phyloP scores from a whole-genome alignment of 2,113 vertebrate genomes.

The Mobula hypostoma region DNA sequence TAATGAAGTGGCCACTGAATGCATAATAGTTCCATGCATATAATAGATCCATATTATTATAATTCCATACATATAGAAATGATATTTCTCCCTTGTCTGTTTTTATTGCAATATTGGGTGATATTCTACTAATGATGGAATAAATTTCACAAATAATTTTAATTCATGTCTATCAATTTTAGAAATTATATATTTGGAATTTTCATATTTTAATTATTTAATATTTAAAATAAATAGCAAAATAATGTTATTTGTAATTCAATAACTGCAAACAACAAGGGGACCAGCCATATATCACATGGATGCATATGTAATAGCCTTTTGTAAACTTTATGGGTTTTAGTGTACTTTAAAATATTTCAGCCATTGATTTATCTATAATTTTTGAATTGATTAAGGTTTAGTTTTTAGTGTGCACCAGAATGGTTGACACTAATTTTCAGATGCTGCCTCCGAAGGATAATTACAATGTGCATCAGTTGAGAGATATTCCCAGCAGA shows the following conservation, averaged over 20 bases:
- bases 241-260: neutral
- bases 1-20: no score
- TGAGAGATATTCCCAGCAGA: neutral
- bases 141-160: neutral
- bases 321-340: neutral
- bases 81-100: no score
- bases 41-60: no score
- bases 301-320: neutral
- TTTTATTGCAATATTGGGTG: no score
- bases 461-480: neutral
- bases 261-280: neutral
- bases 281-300: neutral
- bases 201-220: neutral
- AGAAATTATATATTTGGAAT: neutral
- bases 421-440: neutral
- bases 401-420: neutral
- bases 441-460: neutral
- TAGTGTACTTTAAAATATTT: neutral
- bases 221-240: neutral
- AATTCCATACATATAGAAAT: no score
- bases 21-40: no score
- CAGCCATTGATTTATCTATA: neutral
- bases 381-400: neutral
- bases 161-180: neutral
- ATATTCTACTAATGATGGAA: no score